A percentile compares a stretch with the other conserved stretches of the same genome.
Evolutionary conservation across 2,888 invertebrate species (phyloP).

Genomic region (Hydraecia micacea): DNA sequence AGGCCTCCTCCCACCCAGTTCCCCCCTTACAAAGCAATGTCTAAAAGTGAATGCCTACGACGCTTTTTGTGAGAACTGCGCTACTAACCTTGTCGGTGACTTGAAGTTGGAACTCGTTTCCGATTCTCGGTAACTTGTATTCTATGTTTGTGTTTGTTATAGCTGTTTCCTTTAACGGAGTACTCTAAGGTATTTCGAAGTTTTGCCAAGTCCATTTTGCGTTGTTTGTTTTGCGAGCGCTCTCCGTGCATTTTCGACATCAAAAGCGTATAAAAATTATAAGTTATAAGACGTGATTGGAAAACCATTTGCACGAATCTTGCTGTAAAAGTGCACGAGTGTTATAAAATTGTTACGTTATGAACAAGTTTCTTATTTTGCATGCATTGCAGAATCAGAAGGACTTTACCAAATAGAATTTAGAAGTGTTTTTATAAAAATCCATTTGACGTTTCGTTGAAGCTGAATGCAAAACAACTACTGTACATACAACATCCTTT

Average conservation of each 20-base stretch:
- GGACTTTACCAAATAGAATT: neutral
- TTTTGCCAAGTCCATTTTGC: slow-evolving; percentile 24
- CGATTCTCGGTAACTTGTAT: slow-evolving; percentile 45
- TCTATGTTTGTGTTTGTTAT: slow-evolving; percentile 45
- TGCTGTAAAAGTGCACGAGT: slow-evolving; percentile 24
- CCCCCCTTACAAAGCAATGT: slow-evolving; percentile 55
- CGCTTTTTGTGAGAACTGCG: slow-evolving; percentile 59
- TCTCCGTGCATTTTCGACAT: slow-evolving; percentile 13
- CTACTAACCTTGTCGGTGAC: slow-evolving; percentile 60
- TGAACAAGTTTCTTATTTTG: slow-evolving; percentile 24
- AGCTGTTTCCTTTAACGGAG: slow-evolving; percentile 36
- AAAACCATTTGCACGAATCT: slow-evolving; percentile 39
- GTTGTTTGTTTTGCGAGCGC: slow-evolving; percentile 13
- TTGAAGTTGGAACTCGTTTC: slow-evolving; percentile 56
- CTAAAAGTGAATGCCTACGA: slow-evolving; percentile 65
- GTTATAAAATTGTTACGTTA: slow-evolving; percentile 25
- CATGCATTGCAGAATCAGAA: neutral
- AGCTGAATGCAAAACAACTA: neutral
- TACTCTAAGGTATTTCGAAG: slow-evolving; percentile 32
- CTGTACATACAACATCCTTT: neutral
- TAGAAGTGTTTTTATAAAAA: neutral
- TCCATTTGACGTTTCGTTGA: neutral
- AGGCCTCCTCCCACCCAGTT: slow-evolving; percentile 14
- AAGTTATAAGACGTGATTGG: slow-evolving; percentile 44
- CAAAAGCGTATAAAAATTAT: slow-evolving; percentile 45